A percentile compares a stretch with the other conserved stretches of the same genome.
These are phyloP conservation scores for Bicyclus anynana DNA, from an alignment of 1,140 invertebrate genomes.

Conservation along the genomic window DNA sequence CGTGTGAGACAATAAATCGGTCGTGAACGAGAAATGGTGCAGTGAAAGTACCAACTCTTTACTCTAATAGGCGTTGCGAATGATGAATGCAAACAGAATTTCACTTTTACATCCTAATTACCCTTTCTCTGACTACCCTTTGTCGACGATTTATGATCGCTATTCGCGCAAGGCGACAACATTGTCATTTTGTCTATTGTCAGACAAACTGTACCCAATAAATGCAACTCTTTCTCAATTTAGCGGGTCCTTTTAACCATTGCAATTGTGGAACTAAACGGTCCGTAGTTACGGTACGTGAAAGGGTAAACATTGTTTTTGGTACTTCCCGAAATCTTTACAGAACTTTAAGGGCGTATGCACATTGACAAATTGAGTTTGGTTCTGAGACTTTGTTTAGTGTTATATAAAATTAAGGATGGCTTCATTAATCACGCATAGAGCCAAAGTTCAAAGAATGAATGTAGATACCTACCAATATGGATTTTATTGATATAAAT, in stretches of 20 bases:
- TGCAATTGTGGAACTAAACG: conserved; percentile 44
- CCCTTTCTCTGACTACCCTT: conserved; percentile 51
- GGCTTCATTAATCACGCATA: no score
- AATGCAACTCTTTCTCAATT: conserved; percentile 63
- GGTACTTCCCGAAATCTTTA: conserved; percentile 5
- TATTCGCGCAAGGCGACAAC: conserved; percentile 42
- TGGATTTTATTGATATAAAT: no score
- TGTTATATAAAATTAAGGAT: conserved; percentile 32
- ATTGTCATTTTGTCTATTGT: conserved; percentile 24
- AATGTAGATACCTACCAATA: no score
- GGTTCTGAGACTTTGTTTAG: neutral
- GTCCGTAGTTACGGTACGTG: conserved; percentile 48
- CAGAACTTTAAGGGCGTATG: conserved; percentile 8
- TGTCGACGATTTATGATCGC: conserved; percentile 51
- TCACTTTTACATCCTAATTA: conserved; percentile 72
- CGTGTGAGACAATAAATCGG: conserved; percentile 18
- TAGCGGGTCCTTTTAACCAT: conserved; percentile 60
- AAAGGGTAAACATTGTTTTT: conserved; percentile 43
- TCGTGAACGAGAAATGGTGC: conserved; percentile 28
- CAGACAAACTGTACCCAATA: conserved; percentile 44
- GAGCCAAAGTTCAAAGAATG: no score
- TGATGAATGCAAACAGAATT: conserved; percentile 51
- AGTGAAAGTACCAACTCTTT: conserved; percentile 63
- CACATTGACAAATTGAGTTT: neutral
- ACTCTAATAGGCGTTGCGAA: conserved; percentile 51